Evolutionary conservation across 1,140 invertebrate genomes (phyloP), one percentile per base, ranked within the genome.

Genomic region (Sitodiplosis mosellana): DNA sequence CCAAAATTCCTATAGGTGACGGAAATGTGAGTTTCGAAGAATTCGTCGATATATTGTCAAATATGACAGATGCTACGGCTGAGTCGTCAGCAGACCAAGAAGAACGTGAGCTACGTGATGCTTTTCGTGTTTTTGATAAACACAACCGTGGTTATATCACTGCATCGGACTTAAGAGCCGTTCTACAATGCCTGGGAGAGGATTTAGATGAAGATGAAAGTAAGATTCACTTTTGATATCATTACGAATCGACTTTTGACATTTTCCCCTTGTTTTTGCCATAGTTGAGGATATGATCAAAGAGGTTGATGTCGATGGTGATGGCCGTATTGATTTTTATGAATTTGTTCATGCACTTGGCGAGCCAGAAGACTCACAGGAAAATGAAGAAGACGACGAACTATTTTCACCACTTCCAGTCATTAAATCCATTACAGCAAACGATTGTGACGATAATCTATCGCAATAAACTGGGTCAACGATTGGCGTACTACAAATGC

Each of bases 281-380:
- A n/a, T n/a, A 87, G 85, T 90, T 63, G 85, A 90, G 65, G 85
- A 88, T 57, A 90, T 90, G 86, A 90, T 89, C 55, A 85, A 87
- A 62, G 86, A 89, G 69, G 86, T 89, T 5, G 86, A 90, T 61
- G 83, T 87, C 12, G 84, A 90, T 60, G 85, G 86, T 4, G 86
- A 89, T 60, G 86, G 86, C 7, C 71, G 84, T 53, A 89, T 90
- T 53, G 84, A 90, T 66, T 90, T 89, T 66, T 80, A 87, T 55
- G 86, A 88, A 72, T 90, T 88, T 64, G 85, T 82, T 1, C 77
- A 83, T 56, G 85, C 83, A 3, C 67, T 89, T 14, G 83, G 83
- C 0, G 83, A 87, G 59, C 81, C 84, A 15, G 82, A 83, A 52
- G 81, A 85, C 51, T 81, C 81, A 44, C 79, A 80, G 51, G 82